Evolutionary conservation across 1,140 invertebrate genomes (phyloP).

Genomic region (Rhyacophila brunnea): DNA sequence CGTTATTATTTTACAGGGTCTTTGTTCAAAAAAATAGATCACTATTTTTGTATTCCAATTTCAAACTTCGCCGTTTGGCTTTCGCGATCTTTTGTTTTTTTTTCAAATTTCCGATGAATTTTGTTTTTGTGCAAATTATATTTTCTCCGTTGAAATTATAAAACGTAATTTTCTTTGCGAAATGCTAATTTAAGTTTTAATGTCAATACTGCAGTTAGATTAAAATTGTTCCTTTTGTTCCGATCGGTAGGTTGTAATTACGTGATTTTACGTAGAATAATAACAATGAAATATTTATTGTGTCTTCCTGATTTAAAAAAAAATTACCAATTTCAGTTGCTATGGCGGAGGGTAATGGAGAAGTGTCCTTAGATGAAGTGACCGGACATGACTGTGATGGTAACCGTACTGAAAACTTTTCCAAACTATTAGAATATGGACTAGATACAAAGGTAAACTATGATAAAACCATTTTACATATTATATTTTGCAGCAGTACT

Average conservation of each 20-base stretch:
- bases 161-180: not conserved
- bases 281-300: too few relatives aligned
- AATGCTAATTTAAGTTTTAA: not conserved
- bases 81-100: conserved; percentile 17
- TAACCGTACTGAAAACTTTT: conserved; percentile 82
- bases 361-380: conserved; percentile 78
- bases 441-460: conserved; percentile 79
- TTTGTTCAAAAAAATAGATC: not conserved
- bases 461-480: not conserved
- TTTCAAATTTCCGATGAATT: conserved; percentile 12
- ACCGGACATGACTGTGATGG: conserved; percentile 70
- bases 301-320: too few relatives aligned
- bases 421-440: conserved; percentile 88
- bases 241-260: too few relatives aligned
- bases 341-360: conserved; percentile 91
- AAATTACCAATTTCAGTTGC: conserved; percentile 24
- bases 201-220: too few relatives aligned
- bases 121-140: conserved; percentile 8
- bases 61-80: conserved; percentile 14
- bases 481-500: too few relatives aligned
- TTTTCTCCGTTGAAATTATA: not conserved
- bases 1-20: not conserved
- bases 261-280: too few relatives aligned
- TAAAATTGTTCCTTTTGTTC: too few relatives aligned
- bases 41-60: conserved; percentile 19